Evolutionary conservation across 2,113 vertebrate genomes (phyloP).

Genomic region (Myxocyprinus asiaticus): DNA sequence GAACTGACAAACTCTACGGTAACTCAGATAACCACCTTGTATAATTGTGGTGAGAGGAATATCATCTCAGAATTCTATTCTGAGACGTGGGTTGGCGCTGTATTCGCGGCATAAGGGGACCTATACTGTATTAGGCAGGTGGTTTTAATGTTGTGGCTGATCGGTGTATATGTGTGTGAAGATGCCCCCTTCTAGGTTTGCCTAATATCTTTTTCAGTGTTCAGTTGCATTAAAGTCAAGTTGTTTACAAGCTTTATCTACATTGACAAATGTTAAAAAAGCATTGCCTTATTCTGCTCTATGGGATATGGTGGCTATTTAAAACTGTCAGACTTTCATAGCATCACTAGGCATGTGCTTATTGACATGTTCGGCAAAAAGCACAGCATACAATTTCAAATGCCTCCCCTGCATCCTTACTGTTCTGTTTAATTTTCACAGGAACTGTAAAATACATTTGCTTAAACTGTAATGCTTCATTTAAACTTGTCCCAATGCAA

Average conservation of each 20-base stretch:
- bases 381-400: constrained; percentile 12
- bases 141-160: too few relatives aligned
- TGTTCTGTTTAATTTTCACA: background rate
- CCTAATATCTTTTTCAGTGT: too few relatives aligned
- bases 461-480: background rate
- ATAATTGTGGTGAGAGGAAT: too few relatives aligned
- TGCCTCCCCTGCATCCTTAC: background rate
- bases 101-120: too few relatives aligned
- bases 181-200: too few relatives aligned
- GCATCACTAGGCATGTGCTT: constrained; percentile 19
- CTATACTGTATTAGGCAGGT: too few relatives aligned
- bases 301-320: constrained; percentile 28
- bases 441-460: background rate
- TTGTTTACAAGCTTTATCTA: background rate
- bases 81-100: too few relatives aligned
- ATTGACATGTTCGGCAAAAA: constrained; percentile 31
- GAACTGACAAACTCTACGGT: too few relatives aligned
- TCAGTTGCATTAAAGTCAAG: background rate
- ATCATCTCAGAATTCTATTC: too few relatives aligned
- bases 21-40: too few relatives aligned
- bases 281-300: background rate
- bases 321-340: constrained; percentile 40
- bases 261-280: background rate
- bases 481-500: too few relatives aligned
- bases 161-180: too few relatives aligned